Conservation (phyloP, 1,140 invertebrate species). For the Hesperophylax magnus region DNA sequence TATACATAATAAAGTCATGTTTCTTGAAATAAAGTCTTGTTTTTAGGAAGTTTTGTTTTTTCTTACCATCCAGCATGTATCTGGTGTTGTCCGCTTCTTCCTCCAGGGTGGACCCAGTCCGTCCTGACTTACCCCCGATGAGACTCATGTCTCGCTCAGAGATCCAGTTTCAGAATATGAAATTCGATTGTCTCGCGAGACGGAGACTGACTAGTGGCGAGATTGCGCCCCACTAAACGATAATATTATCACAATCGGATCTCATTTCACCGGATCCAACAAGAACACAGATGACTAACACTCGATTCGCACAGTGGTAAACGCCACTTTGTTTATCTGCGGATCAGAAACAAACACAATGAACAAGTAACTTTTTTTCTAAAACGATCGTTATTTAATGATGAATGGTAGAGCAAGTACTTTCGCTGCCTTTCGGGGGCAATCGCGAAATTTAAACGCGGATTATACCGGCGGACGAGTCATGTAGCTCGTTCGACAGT, state of each 20-base stretch:
- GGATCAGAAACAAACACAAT: slow-evolving; percentile 5
- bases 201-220: background rate
- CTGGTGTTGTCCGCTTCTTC: slow-evolving; percentile 50
- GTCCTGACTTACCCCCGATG: slow-evolving; percentile 40
- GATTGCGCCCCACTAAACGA: slow-evolving; percentile 1
- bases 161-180: slow-evolving; percentile 43
- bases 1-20: background rate
- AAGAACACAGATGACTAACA: background rate
- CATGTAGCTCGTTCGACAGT: slow-evolving; percentile 19
- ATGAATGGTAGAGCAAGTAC: background rate
- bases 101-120: slow-evolving; percentile 19
- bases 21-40: background rate
- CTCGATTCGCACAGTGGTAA: slow-evolving; percentile 11
- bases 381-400: no score
- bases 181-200: background rate
- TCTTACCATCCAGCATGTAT: slow-evolving; percentile 56
- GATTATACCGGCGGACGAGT: background rate
- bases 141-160: slow-evolving; percentile 42
- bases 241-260: background rate
- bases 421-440: background rate
- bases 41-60: background rate
- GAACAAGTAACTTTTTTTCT: no score
- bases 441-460: background rate
- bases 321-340: slow-evolving; percentile 5
- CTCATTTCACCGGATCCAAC: slow-evolving; percentile 25